Evolutionary conservation across 2,113 vertebrate genomes (phyloP).

Genomic region (Salvelinus sp.): DNA sequence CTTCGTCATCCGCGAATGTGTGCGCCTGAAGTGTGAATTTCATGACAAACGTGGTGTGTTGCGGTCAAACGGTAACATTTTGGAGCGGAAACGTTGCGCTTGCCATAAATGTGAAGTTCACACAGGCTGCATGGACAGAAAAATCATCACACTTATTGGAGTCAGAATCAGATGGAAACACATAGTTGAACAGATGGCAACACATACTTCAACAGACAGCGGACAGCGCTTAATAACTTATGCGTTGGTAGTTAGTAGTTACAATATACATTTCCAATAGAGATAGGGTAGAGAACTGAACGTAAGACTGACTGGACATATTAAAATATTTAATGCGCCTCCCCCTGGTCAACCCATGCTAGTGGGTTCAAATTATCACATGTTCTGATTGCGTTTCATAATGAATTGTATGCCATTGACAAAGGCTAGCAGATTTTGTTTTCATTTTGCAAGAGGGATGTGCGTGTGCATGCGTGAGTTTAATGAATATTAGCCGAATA

Average conservation of each 20-base stretch:
- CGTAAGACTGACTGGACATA: conserved; percentile 36
- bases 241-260: neutral
- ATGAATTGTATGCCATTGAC: conserved; percentile 37
- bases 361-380: conserved; percentile 29
- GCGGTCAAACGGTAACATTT: neutral
- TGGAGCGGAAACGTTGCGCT: neutral
- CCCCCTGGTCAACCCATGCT: conserved; percentile 56
- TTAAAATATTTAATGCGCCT: conserved; percentile 43
- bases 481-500: neutral
- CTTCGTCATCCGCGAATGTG: neutral
- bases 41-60: conserved; percentile 18
- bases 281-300: conserved; percentile 3
- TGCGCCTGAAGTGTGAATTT: conserved; percentile 1
- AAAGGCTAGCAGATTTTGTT: conserved; percentile 38
- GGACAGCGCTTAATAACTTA: conserved; percentile 19
- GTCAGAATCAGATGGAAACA: neutral
- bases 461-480: neutral
- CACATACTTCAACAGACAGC: neutral
- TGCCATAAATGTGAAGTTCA: neutral
- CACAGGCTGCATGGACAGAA: neutral
- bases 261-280: too few relatives aligned
- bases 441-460: conserved; percentile 5
- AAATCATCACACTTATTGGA: neutral
- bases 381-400: conserved; percentile 43
- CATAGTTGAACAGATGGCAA: neutral